Evolutionary conservation across 2,797 vertebrate genomes (phyloP), one percentile per base, ranked within the genome.

Genomic region (Simalia tracyae): DNA sequence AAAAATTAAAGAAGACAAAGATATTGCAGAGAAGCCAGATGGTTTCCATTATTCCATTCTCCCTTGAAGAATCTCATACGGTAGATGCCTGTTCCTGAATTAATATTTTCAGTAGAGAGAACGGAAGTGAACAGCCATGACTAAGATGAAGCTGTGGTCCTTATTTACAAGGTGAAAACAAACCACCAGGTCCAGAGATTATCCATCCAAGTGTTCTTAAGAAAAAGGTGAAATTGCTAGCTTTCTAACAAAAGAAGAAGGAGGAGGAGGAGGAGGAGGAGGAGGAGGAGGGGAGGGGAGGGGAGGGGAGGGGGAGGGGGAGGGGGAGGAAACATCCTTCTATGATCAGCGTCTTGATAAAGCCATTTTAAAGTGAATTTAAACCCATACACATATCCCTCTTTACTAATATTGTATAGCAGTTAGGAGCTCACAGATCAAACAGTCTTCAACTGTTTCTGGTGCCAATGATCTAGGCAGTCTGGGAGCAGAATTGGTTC

Each of bases 201-300:
- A 66, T 66, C 64, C 26, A 26, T 28, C 3, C 28, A 66, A 66
- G 64, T 28, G 64, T 66, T 28, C 26, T 66, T 28, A 54, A 54
- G 7, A 54, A 54, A 66, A 66, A 66, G 26, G 64, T 66, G 26
- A 66, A 66, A 66, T 54, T 54, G 50, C 50, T 54, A 54, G 6
- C 50, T 54, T 54, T 66, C 64, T 66, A n/a, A 66, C 64, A 28
- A 66, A 66, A 66, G 2, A 22, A 26, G 28, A 28, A 2, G 28
- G n/a, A n/a, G n/a, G n/a, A 8, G 36, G 2, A 2, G 36, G 2
- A 36, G 36, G 2, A 36, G 36, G 2, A 36, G 36, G 2, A 36
- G 36, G 2, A 36, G 36, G 2, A 36, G 36, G 2, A 36, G 36
- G 2, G 2, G 36, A 42, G 2, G 36, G 2, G 2, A 2, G 2